Percentiles rank a stretch among this genome's conserved stretches.
Evolutionary conservation across 2,888 invertebrate species (phyloP).

Genomic region (Anthophora plumipes): DNA sequence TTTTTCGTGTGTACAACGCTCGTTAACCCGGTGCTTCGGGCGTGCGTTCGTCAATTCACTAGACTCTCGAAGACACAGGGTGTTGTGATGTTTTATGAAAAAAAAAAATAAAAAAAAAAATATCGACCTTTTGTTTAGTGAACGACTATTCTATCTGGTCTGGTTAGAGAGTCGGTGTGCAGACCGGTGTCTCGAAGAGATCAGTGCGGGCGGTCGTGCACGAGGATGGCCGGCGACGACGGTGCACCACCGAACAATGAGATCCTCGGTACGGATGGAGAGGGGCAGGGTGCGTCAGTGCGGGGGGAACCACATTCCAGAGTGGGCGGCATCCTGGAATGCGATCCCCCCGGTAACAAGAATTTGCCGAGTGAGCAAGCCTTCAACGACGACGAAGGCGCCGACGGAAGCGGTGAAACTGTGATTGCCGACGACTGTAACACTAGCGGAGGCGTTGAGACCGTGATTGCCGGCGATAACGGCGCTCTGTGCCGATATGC

Average conservation of each 20-base stretch:
- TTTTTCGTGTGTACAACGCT: conserved; percentile 54
- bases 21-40: conserved; percentile 58
- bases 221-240: conserved; percentile 80
- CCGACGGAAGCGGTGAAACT: conserved; percentile 77
- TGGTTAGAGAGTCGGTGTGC: conserved; percentile 16
- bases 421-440: conserved; percentile 65
- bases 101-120: conserved; percentile 3
- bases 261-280: conserved; percentile 68
- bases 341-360: conserved; percentile 82
- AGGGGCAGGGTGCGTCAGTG: conserved; percentile 74
- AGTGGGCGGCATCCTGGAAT: conserved; percentile 84
- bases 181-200: conserved; percentile 45
- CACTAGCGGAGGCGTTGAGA: conserved; percentile 40
- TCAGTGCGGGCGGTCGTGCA: conserved; percentile 46
- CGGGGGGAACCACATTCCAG: conserved; percentile 82
- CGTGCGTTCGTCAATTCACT: conserved; percentile 38
- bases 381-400: conserved; percentile 73
- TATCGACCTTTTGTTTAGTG: background rate
- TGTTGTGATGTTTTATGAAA: conserved; percentile 50
- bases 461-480: conserved; percentile 47
- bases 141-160: background rate
- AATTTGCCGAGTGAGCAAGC: conserved; percentile 78
- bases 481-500: conserved; percentile 81
- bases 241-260: conserved; percentile 77
- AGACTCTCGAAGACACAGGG: background rate